Percentiles rank a stretch among this genome's conserved stretches.
phyloP scores from a whole-genome alignment of 2,888 invertebrate species.

The Argyra leucocephala region DNA sequence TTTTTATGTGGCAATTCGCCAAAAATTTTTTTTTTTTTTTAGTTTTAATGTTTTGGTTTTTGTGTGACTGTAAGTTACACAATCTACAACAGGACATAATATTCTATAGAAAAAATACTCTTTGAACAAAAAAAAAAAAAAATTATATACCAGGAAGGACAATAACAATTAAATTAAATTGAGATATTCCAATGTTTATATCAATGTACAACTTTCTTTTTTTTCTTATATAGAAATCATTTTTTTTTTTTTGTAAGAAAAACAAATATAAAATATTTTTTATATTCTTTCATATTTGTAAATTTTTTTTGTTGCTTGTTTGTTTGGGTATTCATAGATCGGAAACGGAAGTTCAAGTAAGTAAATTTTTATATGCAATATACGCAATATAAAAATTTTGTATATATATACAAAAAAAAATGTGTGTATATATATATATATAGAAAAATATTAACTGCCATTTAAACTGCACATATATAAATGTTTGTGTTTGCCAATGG shows the following conservation, averaged over 20 bases:
- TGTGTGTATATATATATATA: no score
- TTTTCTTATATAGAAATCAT: no score
- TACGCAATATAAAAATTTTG: constrained; percentile 1
- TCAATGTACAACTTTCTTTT: no score
- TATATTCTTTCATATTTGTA: not conserved
- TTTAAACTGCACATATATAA: no score
- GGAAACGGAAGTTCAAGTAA: constrained; percentile 4
- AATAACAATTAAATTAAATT: constrained; percentile 1
- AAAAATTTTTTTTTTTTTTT: no score
- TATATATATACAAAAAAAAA: no score
- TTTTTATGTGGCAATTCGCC: not conserved
- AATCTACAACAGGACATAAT: not conserved
- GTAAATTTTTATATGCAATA: not conserved
- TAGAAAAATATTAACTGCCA: no score
- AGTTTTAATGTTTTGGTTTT: no score
- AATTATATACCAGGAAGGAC: not conserved
- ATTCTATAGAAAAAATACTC: not conserved
- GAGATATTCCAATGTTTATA: not conserved
- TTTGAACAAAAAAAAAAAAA: not conserved
- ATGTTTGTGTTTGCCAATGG: no score
- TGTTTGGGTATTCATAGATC: not conserved
- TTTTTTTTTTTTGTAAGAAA: no score
- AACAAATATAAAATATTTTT: not conserved
- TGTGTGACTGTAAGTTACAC: not conserved
- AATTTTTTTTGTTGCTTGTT: not conserved